Conservation (phyloP, 1,140 invertebrate genomes). For the Drosophila biarmipes region DNA sequence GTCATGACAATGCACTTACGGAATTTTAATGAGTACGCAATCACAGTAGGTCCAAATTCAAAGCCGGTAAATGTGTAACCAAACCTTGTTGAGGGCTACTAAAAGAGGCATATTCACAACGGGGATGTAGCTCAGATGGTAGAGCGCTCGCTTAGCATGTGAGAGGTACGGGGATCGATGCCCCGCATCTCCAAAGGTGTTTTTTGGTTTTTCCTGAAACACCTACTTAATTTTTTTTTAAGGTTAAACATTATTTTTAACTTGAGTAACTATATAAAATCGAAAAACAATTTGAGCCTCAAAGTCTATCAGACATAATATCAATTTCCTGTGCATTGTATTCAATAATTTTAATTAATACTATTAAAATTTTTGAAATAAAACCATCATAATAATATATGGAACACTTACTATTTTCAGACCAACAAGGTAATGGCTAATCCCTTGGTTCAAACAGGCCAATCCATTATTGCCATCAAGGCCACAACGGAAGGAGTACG, state of each 20-base stretch:
- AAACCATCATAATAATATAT: not conserved
- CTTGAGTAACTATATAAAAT: too few relatives aligned
- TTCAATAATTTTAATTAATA: too few relatives aligned
- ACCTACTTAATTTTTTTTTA: not conserved
- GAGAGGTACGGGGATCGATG: constrained; percentile 93
- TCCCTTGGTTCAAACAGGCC: constrained; percentile 60
- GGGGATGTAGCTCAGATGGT: constrained; percentile 91
- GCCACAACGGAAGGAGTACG: constrained; percentile 88
- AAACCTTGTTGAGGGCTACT: constrained; percentile 27
- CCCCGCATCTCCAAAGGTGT: constrained; percentile 87
- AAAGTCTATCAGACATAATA: too few relatives aligned
- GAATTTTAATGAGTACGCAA: constrained; percentile 25
- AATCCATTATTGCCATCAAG: constrained; percentile 87
- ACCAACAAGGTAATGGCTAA: constrained; percentile 55
- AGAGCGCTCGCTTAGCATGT: constrained; percentile 94
- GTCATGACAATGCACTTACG: constrained; percentile 59
- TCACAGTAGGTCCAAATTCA: not conserved
- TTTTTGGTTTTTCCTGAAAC: not conserved
- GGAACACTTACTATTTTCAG: constrained; percentile 29
- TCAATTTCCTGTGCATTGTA: too few relatives aligned
- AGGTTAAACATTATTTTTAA: too few relatives aligned
- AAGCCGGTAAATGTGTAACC: constrained; percentile 21
- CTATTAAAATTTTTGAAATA: too few relatives aligned
- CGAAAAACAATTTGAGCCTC: too few relatives aligned
- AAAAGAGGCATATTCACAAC: constrained; percentile 18